These are phyloP conservation scores for Celastrina argiolus DNA, from an alignment of 2,888 invertebrate species.

Conservation along the genomic window DNA sequence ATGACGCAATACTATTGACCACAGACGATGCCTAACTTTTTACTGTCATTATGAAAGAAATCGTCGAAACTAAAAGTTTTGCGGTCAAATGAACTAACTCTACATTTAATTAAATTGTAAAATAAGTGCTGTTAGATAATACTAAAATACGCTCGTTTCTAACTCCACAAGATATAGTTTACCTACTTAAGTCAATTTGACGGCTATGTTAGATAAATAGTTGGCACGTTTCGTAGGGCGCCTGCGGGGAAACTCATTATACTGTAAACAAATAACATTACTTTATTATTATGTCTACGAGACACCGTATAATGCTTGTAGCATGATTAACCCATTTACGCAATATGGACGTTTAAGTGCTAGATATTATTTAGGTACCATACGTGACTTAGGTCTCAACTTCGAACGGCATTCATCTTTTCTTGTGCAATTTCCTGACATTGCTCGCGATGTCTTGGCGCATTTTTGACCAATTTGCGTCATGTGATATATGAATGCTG, in stretches of 20 bases:
- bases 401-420: conserved; percentile 15
- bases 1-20: conserved; percentile 12
- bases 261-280: neutral
- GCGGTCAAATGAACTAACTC: conserved; percentile 1
- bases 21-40: conserved; percentile 7
- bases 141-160: neutral
- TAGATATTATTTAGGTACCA: conserved; percentile 15
- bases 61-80: neutral
- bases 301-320: neutral
- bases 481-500: conserved; percentile 1
- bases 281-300: neutral
- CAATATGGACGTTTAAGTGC: conserved; percentile 6
- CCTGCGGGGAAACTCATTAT: neutral
- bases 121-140: conserved; percentile 1
- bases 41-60: conserved; percentile 14
- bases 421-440: conserved; percentile 21
- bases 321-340: conserved; percentile 10
- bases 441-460: conserved; percentile 12
- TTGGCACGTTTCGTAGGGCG: neutral
- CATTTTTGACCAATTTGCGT: conserved; percentile 4
- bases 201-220: neutral
- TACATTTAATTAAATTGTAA: neutral
- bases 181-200: neutral
- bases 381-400: conserved; percentile 21
- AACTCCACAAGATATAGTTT: neutral